Percentiles rank a stretch among this genome's conserved stretches.
Evolutionary conservation across 2,797 vertebrate species (phyloP).

Genomic region (Squalus acanthias): DNA sequence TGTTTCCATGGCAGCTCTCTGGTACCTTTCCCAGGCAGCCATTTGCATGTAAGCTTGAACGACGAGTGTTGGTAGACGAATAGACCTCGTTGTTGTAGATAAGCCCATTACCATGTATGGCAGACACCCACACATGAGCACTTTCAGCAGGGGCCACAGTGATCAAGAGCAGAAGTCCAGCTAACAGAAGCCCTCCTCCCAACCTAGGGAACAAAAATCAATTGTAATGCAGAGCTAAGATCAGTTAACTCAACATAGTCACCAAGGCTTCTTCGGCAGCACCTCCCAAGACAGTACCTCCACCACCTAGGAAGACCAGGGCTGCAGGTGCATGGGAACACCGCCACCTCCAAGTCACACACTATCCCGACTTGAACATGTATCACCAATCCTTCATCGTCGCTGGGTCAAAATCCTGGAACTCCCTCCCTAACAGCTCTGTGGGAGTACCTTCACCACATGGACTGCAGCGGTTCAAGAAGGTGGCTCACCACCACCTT

Average conservation of each 20-base stretch:
- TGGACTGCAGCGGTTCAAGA: background rate
- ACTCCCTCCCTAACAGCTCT: background rate
- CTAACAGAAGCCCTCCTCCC: background rate
- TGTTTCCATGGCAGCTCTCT: background rate
- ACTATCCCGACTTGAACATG: background rate
- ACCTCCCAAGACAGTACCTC: background rate
- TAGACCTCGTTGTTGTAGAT: background rate
- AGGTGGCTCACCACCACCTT: background rate
- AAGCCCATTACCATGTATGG: no score
- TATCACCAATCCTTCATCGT: background rate
- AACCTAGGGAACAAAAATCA: background rate
- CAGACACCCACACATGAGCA: background rate
- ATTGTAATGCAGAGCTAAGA: background rate
- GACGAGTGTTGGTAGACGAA: background rate
- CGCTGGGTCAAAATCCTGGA: background rate
- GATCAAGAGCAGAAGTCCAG: background rate
- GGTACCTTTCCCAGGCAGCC: background rate
- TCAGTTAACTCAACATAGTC: background rate
- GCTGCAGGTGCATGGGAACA: background rate
- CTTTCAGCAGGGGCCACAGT: background rate
- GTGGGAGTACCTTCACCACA: background rate
- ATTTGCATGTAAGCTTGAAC: background rate
- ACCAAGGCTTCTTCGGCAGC: no score
- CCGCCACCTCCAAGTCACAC: no score
- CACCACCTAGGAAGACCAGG: background rate